These are phyloP conservation scores for Callipepla californica DNA, from an alignment of 2,113 vertebrate species.

Conservation along the genomic window DNA sequence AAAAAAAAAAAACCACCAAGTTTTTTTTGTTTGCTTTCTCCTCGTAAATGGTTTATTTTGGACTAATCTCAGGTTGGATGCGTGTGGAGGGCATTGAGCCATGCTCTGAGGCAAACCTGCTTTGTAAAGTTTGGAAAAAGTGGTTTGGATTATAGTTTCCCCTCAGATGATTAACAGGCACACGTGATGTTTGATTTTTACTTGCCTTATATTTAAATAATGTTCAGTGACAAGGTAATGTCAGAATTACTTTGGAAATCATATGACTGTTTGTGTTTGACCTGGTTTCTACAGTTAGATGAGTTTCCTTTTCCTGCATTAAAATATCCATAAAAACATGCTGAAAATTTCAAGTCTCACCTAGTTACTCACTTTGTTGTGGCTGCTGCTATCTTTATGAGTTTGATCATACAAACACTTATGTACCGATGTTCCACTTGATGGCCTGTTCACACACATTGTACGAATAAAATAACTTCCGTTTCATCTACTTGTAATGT, in stretches of 20 bases:
- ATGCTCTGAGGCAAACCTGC: slow-evolving; percentile 29
- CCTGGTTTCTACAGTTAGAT: not conserved
- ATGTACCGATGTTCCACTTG: not conserved
- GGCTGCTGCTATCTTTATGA: slow-evolving; percentile 52
- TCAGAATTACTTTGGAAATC: slow-evolving; percentile 7
- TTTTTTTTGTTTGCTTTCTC: slow-evolving; percentile 10
- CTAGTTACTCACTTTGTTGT: slow-evolving; percentile 32
- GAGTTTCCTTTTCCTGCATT: slow-evolving; percentile 12
- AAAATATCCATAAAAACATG: slow-evolving; percentile 44
- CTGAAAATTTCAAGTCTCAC: slow-evolving; percentile 39
- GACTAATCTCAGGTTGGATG: not conserved
- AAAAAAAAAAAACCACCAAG: not conserved
- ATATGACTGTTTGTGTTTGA: slow-evolving; percentile 6
- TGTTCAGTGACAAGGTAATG: not conserved
- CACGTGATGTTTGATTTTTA: slow-evolving; percentile 27
- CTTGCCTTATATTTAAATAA: slow-evolving; percentile 15
- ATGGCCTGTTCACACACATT: slow-evolving; percentile 6
- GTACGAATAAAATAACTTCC: not conserved
- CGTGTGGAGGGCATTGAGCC: not conserved
- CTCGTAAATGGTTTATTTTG: slow-evolving; percentile 4
- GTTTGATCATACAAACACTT: slow-evolving; percentile 3
- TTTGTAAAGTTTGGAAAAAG: slow-evolving; percentile 6
- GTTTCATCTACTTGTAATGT: not conserved
- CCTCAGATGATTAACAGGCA: slow-evolving; percentile 30
- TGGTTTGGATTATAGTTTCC: not conserved